These are phyloP conservation scores for Macheiramphus alcinus DNA, from an alignment of 2,113 vertebrate species.

Conservation along the genomic window DNA sequence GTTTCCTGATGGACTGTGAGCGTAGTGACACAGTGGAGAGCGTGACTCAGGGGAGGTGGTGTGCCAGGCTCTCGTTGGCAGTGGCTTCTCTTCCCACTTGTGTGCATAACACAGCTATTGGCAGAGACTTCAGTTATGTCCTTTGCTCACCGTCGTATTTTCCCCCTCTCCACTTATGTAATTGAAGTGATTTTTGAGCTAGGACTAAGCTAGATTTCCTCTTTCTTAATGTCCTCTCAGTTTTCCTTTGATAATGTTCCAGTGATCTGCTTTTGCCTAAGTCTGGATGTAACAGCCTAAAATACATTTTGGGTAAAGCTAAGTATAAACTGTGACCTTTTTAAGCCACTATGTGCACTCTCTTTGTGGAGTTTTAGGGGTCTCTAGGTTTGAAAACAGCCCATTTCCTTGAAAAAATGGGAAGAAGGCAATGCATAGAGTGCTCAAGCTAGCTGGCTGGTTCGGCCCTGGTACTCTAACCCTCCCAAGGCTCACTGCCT, in stretches of 20 bases:
- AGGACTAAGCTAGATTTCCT: background rate
- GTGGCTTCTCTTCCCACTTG: background rate
- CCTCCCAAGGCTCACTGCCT: background rate
- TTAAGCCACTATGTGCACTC: background rate
- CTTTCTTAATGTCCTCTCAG: background rate
- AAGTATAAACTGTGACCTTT: background rate
- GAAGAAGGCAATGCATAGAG: background rate
- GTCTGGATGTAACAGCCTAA: background rate
- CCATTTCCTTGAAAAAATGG: background rate
- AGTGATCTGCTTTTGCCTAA: background rate
- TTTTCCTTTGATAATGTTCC: background rate
- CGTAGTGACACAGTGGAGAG: background rate
- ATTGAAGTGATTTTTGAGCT: background rate
- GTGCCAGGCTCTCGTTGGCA: background rate
- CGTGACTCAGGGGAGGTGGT: accelerated
- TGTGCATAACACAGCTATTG: background rate
- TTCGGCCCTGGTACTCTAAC: background rate
- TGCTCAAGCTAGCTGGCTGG: background rate
- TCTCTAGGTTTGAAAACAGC: background rate
- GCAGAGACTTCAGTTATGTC: background rate
- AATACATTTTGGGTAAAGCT: background rate
- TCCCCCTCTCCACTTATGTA: background rate
- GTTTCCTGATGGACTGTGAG: background rate
- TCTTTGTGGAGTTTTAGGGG: background rate
- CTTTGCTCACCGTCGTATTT: background rate